These are phyloP conservation scores for Agriopis leucophaearia DNA, from an alignment of 2,888 invertebrate species.

Conservation along the genomic window DNA sequence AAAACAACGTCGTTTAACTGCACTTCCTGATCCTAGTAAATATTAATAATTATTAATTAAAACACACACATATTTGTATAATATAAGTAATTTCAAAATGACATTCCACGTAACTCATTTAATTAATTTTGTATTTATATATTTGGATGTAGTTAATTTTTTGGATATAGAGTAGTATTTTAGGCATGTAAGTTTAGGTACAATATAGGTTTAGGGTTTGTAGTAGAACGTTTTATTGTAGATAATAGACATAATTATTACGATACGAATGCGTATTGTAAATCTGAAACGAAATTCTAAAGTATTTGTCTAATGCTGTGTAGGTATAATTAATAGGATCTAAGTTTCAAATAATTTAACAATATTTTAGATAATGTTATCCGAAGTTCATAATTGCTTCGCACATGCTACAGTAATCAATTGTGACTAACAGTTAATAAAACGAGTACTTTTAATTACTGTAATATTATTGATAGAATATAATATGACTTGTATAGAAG, in stretches of 20 bases:
- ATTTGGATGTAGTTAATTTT: background rate
- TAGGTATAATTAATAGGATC: slow-evolving; percentile 53
- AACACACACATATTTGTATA: background rate
- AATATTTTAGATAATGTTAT: background rate
- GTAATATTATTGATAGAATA: background rate
- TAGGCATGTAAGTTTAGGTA: slow-evolving; percentile 42
- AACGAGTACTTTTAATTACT: background rate
- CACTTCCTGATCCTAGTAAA: background rate
- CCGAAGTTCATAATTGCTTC: background rate
- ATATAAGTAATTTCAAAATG: background rate
- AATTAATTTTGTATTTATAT: slow-evolving; percentile 5
- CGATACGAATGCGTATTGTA: slow-evolving; percentile 63
- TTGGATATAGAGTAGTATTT: slow-evolving; percentile 26
- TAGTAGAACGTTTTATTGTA: slow-evolving; percentile 60
- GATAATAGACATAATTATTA: slow-evolving; percentile 59
- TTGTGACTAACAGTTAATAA: background rate
- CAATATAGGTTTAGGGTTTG: slow-evolving; percentile 45
- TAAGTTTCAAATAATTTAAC: slow-evolving; percentile 53
- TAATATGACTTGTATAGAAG: background rate
- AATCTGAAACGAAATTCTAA: slow-evolving; percentile 84
- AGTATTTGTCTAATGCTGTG: slow-evolving; percentile 68
- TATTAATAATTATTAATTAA: slow-evolving; percentile 1
- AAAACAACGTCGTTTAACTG: background rate
- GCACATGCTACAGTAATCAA: background rate
- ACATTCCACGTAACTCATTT: background rate